Evolutionary conservation across 35 echinoderm and acorn worm genomes (phyloP).

Genomic region (Stichopus chloronotus): DNA sequence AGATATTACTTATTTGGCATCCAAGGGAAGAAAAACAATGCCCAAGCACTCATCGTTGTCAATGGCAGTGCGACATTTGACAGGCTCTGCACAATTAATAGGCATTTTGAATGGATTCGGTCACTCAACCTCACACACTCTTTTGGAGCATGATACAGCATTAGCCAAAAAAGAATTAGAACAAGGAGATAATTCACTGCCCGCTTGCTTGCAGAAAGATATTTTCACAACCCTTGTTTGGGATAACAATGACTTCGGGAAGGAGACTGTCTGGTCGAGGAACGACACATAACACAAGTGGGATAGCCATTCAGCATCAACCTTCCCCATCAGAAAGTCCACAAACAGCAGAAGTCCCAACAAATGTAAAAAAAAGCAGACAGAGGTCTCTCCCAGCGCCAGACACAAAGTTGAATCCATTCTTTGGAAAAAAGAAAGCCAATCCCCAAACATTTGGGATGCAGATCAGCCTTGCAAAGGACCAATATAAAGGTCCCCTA

Average conservation of each 20-base stretch:
- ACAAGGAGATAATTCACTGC: constrained; percentile 20
- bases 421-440: constrained; percentile 37
- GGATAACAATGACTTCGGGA: constrained; percentile 86
- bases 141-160: constrained; percentile 79
- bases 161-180: constrained; percentile 57
- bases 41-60: constrained; percentile 70
- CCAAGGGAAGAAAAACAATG: constrained; percentile 58
- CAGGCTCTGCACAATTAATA: constrained; percentile 70
- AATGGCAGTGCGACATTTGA: constrained; percentile 79
- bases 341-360: neutral
- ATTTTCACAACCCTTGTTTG: constrained; percentile 71
- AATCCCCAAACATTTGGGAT: neutral
- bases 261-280: constrained; percentile 30
- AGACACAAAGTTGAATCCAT: constrained; percentile 2
- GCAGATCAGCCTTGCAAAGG: neutral
- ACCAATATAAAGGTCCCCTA: neutral
- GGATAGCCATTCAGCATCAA: constrained; percentile 60
- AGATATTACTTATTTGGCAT: constrained; percentile 63
- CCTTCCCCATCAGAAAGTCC: neutral
- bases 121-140: constrained; percentile 51
- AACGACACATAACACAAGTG: constrained; percentile 69
- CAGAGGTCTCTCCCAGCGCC: constrained; percentile 40
- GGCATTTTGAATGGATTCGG: constrained; percentile 82
- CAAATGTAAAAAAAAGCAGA: constrained; percentile 15
- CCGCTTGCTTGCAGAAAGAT: constrained; percentile 29